Conservation (phyloP, 2,113 vertebrate genomes). For the Trogon melanurus region DNA sequence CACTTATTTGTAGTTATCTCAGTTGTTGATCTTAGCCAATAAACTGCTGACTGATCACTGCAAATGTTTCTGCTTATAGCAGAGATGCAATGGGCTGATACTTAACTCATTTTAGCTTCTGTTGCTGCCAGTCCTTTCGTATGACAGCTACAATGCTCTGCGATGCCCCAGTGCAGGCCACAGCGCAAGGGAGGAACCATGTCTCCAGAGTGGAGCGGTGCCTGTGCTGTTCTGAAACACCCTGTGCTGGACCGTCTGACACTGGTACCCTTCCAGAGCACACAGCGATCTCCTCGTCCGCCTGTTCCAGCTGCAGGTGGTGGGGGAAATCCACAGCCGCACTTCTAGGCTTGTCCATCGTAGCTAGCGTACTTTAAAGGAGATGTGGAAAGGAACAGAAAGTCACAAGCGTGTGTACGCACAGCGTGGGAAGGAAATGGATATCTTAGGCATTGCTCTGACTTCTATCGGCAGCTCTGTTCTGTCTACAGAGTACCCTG, state of each 20-base stretch:
- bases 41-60: constrained; percentile 58
- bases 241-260: fast-evolving
- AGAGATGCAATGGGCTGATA: not conserved
- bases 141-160: not conserved
- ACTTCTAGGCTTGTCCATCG: not conserved
- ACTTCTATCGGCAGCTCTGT: not conserved
- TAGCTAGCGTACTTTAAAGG: not conserved
- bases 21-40: constrained; percentile 60
- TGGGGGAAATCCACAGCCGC: not conserved
- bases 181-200: fast-evolving
- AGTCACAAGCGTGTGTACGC: not conserved
- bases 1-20: constrained; percentile 67
- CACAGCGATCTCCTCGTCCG: not conserved
- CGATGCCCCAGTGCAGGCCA: not conserved
- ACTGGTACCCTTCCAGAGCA: not conserved
- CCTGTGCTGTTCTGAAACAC: not conserved
- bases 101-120: not conserved
- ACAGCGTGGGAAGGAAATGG: not conserved
- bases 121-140: not conserved
- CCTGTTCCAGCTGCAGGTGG: not conserved
- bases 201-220: not conserved
- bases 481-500: too few relatives aligned
- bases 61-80: constrained; percentile 28
- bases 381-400: not conserved
- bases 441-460: not conserved